Conservation (phyloP, 30 jellyfish, hydroid and myxozoan genomes). For the Morbakka virulenta region DNA sequence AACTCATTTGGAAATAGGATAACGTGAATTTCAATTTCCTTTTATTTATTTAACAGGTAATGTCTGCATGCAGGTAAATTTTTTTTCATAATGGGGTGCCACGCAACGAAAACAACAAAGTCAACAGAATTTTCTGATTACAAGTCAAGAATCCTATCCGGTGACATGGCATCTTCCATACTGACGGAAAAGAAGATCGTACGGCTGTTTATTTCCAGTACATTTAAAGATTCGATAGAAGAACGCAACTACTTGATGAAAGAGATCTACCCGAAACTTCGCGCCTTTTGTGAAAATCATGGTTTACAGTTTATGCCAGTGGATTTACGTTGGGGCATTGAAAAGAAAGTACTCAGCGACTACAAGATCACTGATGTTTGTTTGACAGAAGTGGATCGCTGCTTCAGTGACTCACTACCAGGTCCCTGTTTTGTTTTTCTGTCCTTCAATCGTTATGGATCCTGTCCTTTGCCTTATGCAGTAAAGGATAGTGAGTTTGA, state of each 20-base stretch:
- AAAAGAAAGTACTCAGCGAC: not conserved
- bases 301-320: not conserved
- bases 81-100: no score
- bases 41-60: no score
- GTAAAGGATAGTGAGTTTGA: not conserved
- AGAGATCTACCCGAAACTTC: not conserved
- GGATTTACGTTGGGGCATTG: not conserved
- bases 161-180: not conserved
- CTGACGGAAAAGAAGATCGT: not conserved
- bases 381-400: not conserved
- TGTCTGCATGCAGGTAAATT: no score
- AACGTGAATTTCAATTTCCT: no score
- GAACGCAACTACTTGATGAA: not conserved
- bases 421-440: not conserved
- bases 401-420: not conserved
- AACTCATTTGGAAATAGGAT: no score
- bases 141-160: no score
- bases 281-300: not conserved
- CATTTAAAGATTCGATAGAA: not conserved
- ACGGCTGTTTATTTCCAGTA: not conserved
- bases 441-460: not conserved
- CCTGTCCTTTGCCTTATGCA: not conserved
- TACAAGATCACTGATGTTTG: not conserved
- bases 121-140: no score
- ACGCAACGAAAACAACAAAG: no score